Base-by-base conservation (phyloP, 2,113 vertebrate genomes). In the Neofelis nebulosa region DNA sequence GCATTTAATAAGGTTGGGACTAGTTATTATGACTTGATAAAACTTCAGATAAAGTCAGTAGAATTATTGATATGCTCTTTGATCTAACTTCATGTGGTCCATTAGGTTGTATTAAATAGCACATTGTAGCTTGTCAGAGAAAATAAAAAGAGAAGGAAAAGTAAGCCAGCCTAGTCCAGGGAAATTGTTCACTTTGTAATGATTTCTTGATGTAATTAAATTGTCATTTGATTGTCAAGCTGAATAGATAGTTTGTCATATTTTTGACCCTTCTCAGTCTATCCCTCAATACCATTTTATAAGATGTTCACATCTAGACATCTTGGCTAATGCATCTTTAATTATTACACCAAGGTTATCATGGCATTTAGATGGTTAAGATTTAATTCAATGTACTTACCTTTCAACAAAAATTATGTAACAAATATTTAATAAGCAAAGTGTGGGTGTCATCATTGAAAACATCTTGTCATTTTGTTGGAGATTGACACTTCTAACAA, bases 381-480 rank as follows among this genome's bases (percentile, higher is more conserved):
- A 71, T 71, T 63, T 89, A 87, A 86, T 68, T 48, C 61, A 66
- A 61, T 87, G 23, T 48, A 82, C 91, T 81, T 21, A 13, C 25
- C 18, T 90, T 94, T 91, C 68, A 87, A 91, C 15, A 96, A 89
- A 94, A 85, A 89, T 84, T 76, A 89, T 85, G 33, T 2, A 65
- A 19, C 25, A 5, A 15, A 63, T 45, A 87, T 66, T 91, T 31
- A 57, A 83, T 52, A 97, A n/a, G 11, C 29, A 38, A 91, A n/a
- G 19, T 55, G 2, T 66, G 1, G 6, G n/a, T 88, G 23, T 38
- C n/a, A 81, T 81, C n/a, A 84, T 50, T 69, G 68, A 71, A 83
- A 87, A 92, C 23, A 27, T 61, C 50, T 68, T 66, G 3, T 16
- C 38, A 66, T 89, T 31, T 89, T 29, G 33, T 85, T 68, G 45